Base-by-base conservation (phyloP, 2,797 vertebrate genomes). In the Schizopygopsis pylzovi region DNA sequence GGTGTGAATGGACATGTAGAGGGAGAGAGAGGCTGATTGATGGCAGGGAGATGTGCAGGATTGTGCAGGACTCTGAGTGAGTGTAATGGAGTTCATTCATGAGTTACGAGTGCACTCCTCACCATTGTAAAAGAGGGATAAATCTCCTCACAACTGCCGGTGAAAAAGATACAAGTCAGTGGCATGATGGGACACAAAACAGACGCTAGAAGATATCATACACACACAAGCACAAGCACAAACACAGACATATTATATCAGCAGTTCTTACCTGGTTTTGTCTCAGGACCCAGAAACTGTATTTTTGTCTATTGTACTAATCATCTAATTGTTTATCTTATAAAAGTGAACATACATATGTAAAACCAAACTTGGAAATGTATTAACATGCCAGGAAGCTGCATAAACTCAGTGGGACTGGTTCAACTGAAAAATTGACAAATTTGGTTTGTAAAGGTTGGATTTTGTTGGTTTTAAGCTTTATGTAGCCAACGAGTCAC, bases 1-100 rank as follows among this genome's bases (percentile, higher is more conserved):
- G 18, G 76, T 85, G 76, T 61, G 47, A 59, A 85, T 49, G 84
- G 77, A 81, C 54, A 73, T 41, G 16, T 28, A 33, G 37, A 54
- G 47, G 39, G 33, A 25, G 72, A 37, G 76, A 63, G 41, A 20
- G 12, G 90, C 90, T 95, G 94, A 95, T 92, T 94, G 94, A 95
- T 94, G 90, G 93, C 92, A 91, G 90, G 92, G 92, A 94, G 95
- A 93, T 93, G 93, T 91, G 93, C 90, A 92, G 92, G 93, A 94
- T 88, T 93, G 92, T 80, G 70, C 67, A 79, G 82, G 82, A 84
- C 86, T 85, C 49, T 47, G 59, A 84, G 85, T 79, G 81, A 94
- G 91, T 92, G 94, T 93, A 94, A 93, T 92, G 90, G 90, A 91
- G 93, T 95, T 95, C 93, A 95, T 94, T 95, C 93, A 94, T 93